Evolutionary conservation across 1,140 invertebrate species (phyloP), one percentile per base, ranked within the genome.

Genomic region (Ridgeia piscesae): DNA sequence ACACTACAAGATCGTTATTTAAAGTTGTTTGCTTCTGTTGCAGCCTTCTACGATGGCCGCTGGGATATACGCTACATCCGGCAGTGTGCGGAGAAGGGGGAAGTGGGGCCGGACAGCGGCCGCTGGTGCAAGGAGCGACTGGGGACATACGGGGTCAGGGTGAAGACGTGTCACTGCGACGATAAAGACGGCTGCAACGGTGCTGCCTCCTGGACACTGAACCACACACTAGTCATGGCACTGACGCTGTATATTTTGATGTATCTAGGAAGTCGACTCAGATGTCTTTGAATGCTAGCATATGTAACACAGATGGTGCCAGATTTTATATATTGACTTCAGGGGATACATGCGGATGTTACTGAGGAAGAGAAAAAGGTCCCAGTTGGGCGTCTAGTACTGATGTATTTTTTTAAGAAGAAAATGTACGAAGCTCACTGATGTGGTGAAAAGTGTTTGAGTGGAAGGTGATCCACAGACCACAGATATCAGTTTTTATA

Each of bases 121-220:
- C 94, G 96, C 9, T 92, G 93, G n/a, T 96, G 96, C 93, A 93
- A 94, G 89, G 95, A 96, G 91, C 92, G 95, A 34, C 94, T 94
- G 33, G 96, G 96, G 17, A 95, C 95, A 34, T 95, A 95, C 93
- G 93, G 94, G 33, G 94, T 96, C 6, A 95, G 95, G 92, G 94
- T 96, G 92, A 93, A 95, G 35, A 95, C 95, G 92, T 96, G 96
- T 93, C 95, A 96, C 92, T 96, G 96, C 93, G 93, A 96, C 93
- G 96, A 96, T 93, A 95, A 96, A 92, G 95, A 96, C 93, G 96
- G 96, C 35, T 96, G 96, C 93, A 96, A 96, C 91, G 34, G 89
- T 21, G 92, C 94, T 92, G 31, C 92, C 58, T 89, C 33, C 50
- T 50, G 34, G 33, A 91, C 89, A 90, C 89, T 90, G 17, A 90